phyloP scores from a whole-genome alignment of 2,888 invertebrate species.

The Ischnus inquisitorius region DNA sequence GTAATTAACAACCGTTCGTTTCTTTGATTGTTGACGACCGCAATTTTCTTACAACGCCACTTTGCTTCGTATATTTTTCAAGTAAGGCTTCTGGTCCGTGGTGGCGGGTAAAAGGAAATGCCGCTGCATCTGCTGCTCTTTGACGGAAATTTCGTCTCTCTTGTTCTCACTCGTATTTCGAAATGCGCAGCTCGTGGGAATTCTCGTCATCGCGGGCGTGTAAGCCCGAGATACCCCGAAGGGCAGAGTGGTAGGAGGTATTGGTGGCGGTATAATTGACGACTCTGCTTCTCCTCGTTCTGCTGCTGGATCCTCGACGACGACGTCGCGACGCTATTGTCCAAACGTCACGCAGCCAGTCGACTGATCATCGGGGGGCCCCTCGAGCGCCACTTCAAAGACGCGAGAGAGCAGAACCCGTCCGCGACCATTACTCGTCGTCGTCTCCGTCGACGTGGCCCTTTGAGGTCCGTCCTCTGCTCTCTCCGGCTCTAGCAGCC shows the following conservation, averaged over 20 bases:
- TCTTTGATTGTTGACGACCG: not conserved
- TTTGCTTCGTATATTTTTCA: not conserved
- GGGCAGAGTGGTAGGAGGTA: slow-evolving; percentile 49
- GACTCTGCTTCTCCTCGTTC: slow-evolving; percentile 59
- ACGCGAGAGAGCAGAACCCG: slow-evolving; percentile 57
- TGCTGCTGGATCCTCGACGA: slow-evolving; percentile 54
- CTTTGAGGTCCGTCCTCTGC: slow-evolving; percentile 66
- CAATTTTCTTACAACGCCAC: not conserved
- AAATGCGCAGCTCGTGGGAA: slow-evolving; percentile 49
- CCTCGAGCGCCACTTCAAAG: slow-evolving; percentile 67
- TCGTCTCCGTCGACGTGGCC: slow-evolving; percentile 56
- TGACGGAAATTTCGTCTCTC: slow-evolving; percentile 54
- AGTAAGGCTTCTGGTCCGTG: not conserved
- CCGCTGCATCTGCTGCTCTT: slow-evolving; percentile 40
- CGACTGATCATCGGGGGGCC: slow-evolving; percentile 65
- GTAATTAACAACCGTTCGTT: not conserved
- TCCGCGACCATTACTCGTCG: slow-evolving; percentile 67
- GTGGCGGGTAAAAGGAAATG: slow-evolving; percentile 44
- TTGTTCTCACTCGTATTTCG: slow-evolving; percentile 38
- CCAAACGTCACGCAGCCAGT: slow-evolving; percentile 69
- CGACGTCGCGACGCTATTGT: slow-evolving; percentile 67
- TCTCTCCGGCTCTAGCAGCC: slow-evolving; percentile 50
- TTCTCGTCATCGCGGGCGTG: slow-evolving; percentile 26
- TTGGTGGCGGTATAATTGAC: slow-evolving; percentile 68
- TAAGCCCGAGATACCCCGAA: slow-evolving; percentile 34